A percentile compares a stretch with the other conserved stretches of the same genome.
Evolutionary conservation across 2,888 invertebrate species (phyloP).

Genomic region (Amaurobius ferox): DNA sequence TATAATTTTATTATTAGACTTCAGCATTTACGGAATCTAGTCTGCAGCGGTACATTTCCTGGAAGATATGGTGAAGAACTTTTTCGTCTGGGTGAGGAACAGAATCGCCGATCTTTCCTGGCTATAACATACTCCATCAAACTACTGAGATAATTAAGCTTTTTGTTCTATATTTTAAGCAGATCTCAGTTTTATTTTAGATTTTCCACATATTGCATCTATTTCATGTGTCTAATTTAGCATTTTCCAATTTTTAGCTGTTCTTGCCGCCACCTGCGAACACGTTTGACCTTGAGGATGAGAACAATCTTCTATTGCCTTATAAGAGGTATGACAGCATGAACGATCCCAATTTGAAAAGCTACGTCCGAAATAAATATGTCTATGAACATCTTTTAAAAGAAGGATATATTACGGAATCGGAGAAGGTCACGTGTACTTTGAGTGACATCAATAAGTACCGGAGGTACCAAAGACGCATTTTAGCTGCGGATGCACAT

Average conservation of each 20-base stretch:
- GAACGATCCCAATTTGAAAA: slow-evolving; percentile 48
- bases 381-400: slow-evolving; percentile 30
- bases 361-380: slow-evolving; percentile 29
- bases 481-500: slow-evolving; percentile 14
- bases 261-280: slow-evolving; percentile 13
- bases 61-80: too few relatives aligned
- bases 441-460: slow-evolving; percentile 39
- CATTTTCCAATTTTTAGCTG: slow-evolving; percentile 11
- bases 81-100: too few relatives aligned
- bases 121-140: not conserved
- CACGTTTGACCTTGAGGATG: slow-evolving; percentile 13
- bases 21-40: too few relatives aligned
- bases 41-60: too few relatives aligned
- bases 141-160: not conserved
- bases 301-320: not conserved
- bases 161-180: not conserved
- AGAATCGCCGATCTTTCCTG: too few relatives aligned
- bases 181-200: too few relatives aligned
- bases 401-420: slow-evolving; percentile 17
- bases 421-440: slow-evolving; percentile 4
- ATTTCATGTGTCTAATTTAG: too few relatives aligned
- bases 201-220: too few relatives aligned
- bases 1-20: too few relatives aligned
- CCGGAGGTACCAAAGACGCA: slow-evolving; percentile 27
- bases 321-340: slow-evolving; percentile 36